Evolutionary conservation across 23 tunicate genomes (phyloP).

Genomic region (Styela plicata): DNA sequence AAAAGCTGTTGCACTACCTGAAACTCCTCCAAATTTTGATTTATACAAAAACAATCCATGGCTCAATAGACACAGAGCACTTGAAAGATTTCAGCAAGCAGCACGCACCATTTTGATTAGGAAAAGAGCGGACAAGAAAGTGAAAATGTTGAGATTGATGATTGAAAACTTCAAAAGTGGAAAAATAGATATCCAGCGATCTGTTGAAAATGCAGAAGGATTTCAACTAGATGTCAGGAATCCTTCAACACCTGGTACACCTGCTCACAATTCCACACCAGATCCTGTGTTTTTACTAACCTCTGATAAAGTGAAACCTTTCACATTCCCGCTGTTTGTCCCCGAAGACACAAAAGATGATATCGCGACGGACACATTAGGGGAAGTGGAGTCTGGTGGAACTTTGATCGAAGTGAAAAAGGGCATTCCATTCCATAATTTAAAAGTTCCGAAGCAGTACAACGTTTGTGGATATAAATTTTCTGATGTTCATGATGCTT

Average conservation of each 20-base stretch:
- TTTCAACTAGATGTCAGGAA: constrained; percentile 50
- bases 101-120: constrained; percentile 79
- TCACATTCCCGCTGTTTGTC: constrained; percentile 79
- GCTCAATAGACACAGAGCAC: constrained; percentile 73
- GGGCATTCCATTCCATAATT: constrained; percentile 51
- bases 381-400: constrained; percentile 43
- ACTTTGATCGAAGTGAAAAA: constrained; percentile 34
- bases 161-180: constrained; percentile 61
- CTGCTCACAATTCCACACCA: neutral
- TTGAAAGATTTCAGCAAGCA: constrained; percentile 92
- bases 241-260: constrained; percentile 20
- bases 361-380: constrained; percentile 63
- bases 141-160: constrained; percentile 51
- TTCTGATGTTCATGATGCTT: constrained; percentile 42
- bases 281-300: constrained; percentile 27
- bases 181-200: neutral
- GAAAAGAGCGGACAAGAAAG: constrained; percentile 71
- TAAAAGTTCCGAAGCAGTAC: constrained; percentile 73
- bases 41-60: constrained; percentile 82
- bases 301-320: constrained; percentile 55
- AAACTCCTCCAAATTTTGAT: constrained; percentile 48
- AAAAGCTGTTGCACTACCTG: neutral
- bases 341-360: constrained; percentile 72
- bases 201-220: neutral
- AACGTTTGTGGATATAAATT: constrained; percentile 52